phyloP scores from a whole-genome alignment of 1,140 invertebrate genomes.

The Lasaia peninsularis region DNA sequence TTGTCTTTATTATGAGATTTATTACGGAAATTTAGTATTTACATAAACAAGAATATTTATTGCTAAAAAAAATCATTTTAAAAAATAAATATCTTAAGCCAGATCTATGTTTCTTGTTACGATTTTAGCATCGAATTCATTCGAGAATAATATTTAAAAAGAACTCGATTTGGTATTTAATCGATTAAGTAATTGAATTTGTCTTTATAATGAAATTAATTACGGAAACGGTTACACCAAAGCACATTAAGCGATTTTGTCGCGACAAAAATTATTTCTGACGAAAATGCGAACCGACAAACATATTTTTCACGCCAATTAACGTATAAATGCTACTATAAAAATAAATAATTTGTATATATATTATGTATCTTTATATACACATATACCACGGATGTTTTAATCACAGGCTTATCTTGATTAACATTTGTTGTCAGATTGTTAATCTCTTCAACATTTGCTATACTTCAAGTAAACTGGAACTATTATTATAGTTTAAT shows the following conservation, averaged over 20 bases:
- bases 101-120: too few species aligned
- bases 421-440: neutral
- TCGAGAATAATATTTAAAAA: too few species aligned
- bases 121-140: too few species aligned
- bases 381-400: neutral
- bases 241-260: neutral
- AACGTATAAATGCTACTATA: neutral
- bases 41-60: too few species aligned
- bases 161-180: conserved; percentile 6
- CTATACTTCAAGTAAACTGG: neutral
- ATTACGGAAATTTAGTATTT: neutral
- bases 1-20: neutral
- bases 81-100: too few species aligned
- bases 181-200: conserved; percentile 13
- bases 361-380: neutral
- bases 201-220: neutral
- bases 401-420: neutral
- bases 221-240: neutral
- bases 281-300: neutral
- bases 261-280: neutral
- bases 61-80: too few species aligned
- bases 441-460: neutral
- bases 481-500: neutral
- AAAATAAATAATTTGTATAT: neutral
- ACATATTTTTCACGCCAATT: neutral